Percentiles rank a stretch among this genome's conserved stretches.
Conservation (phyloP, 2,113 vertebrate genomes). For the Pseudopipra pipra region DNA sequence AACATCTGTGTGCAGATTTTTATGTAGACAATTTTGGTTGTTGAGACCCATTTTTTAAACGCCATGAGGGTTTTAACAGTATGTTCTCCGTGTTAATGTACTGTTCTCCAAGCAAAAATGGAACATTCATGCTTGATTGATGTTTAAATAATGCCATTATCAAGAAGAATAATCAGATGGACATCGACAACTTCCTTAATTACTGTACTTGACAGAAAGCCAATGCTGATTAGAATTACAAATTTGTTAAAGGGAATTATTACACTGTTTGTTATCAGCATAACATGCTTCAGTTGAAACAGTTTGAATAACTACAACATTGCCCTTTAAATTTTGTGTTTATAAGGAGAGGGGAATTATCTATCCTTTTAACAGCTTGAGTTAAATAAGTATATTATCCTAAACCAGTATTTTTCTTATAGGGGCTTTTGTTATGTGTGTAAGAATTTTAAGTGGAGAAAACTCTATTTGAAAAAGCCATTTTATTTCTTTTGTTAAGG, state of each 20-base stretch:
- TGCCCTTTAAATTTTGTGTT: constrained; percentile 46
- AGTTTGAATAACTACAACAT: constrained; percentile 23
- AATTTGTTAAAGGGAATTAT: constrained; percentile 9
- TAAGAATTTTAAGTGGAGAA: not conserved
- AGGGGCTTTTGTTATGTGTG: not conserved
- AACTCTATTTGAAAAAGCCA: not conserved
- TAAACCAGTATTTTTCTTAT: not conserved
- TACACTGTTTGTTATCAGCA: constrained; percentile 49
- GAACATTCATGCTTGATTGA: constrained; percentile 60
- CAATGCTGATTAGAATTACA: constrained; percentile 67
- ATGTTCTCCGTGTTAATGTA: constrained; percentile 36
- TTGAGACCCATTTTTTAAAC: constrained; percentile 50
- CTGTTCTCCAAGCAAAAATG: constrained; percentile 43
- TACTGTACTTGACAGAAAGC: constrained; percentile 66
- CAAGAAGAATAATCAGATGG: constrained; percentile 72
- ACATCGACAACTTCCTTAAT: constrained; percentile 74
- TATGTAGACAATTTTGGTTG: constrained; percentile 8
- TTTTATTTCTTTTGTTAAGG: not conserved
- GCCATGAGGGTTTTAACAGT: constrained; percentile 37
- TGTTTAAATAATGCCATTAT: constrained; percentile 77
- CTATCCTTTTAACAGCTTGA: not conserved
- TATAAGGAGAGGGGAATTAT: constrained; percentile 33
- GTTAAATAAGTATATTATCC: not conserved
- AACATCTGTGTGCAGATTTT: constrained; percentile 27
- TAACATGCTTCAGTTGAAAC: constrained; percentile 43